A percentile compares a stretch with the other conserved stretches of the same genome.
These are phyloP conservation scores for Caretta caretta DNA, from an alignment of 2,113 vertebrate species.

Conservation along the genomic window DNA sequence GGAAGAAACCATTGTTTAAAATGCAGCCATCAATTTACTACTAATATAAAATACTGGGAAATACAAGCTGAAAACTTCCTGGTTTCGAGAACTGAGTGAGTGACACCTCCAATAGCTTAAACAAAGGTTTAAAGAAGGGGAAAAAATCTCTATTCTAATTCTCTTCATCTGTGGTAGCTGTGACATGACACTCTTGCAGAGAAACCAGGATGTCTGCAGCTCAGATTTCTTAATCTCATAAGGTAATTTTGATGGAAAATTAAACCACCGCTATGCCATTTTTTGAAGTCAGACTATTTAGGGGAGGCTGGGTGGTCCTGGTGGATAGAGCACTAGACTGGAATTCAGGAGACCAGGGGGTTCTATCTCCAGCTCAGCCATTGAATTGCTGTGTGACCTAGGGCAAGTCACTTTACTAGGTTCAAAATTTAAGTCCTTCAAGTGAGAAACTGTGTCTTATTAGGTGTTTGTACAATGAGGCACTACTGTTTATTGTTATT, in stretches of 20 bases:
- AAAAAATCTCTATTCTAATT: neutral
- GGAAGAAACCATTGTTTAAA: neutral
- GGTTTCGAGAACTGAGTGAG: neutral
- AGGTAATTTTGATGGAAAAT: neutral
- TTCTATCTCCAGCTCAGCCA: neutral
- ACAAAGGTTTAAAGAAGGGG: neutral
- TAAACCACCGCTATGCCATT: neutral
- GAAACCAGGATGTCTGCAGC: neutral
- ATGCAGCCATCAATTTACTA: fast-evolving
- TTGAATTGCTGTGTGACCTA: neutral
- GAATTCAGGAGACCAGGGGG: neutral
- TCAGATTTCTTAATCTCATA: neutral
- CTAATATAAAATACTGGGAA: neutral
- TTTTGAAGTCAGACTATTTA: neutral
- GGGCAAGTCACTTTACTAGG: neutral
- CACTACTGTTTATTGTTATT: neutral
- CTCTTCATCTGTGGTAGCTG: neutral
- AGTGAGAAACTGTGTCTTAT: neutral
- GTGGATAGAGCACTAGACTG: neutral
- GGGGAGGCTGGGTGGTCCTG: neutral
- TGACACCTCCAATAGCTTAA: neutral
- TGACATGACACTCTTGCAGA: neutral
- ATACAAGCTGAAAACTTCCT: neutral
- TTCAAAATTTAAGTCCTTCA: neutral
- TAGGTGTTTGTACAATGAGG: fast-evolving